phyloP scores from a whole-genome alignment of 2,113 vertebrate species.

The Cygnus buccinator region DNA sequence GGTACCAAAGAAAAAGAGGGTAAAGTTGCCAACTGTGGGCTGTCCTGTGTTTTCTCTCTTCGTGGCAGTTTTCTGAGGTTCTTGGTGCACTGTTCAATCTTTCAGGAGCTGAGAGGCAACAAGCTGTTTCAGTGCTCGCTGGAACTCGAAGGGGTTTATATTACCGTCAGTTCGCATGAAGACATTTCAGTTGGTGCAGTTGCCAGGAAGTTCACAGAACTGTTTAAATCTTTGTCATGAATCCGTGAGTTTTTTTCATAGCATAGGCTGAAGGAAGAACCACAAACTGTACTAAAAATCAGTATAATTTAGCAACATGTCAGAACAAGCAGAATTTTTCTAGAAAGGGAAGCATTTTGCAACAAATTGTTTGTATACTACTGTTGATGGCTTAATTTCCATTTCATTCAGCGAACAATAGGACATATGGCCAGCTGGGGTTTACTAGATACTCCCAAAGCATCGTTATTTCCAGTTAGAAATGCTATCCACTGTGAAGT shows the following conservation, averaged over 20 bases:
- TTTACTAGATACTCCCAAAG: conserved; percentile 5
- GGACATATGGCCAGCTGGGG: neutral
- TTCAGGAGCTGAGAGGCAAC: neutral
- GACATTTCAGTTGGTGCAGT: neutral
- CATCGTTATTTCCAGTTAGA: neutral
- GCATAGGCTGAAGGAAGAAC: neutral
- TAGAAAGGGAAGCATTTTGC: neutral
- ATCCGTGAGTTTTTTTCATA: neutral
- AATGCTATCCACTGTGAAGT: neutral
- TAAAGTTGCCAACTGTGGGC: neutral
- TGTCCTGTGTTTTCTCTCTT: neutral
- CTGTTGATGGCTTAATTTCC: neutral
- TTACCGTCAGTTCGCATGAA: neutral
- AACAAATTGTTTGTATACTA: neutral
- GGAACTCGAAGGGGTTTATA: neutral
- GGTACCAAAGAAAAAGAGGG: neutral
- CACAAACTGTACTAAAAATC: neutral
- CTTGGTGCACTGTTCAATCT: neutral
- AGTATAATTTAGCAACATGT: neutral
- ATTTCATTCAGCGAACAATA: neutral
- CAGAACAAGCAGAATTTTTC: neutral
- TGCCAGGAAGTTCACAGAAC: neutral
- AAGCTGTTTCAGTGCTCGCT: neutral
- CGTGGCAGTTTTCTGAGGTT: neutral
- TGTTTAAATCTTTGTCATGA: neutral